phyloP scores from a whole-genome alignment of 35 echinoderm and acorn worm genomes.

The Patiria miniata region DNA sequence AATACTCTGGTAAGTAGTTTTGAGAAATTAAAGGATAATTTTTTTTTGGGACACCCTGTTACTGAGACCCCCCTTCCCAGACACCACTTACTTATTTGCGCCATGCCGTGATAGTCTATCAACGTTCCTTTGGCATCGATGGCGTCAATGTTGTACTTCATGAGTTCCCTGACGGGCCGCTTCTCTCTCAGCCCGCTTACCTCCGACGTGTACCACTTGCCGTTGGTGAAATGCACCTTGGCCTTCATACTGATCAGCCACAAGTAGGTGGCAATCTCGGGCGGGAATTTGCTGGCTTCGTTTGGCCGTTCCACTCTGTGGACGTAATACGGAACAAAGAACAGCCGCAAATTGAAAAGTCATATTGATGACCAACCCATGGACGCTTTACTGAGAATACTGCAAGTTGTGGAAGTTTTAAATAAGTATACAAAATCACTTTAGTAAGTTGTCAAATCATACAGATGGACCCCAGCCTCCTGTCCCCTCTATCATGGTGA shows the following conservation, averaged over 20 bases:
- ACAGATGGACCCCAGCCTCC: too few relatives aligned
- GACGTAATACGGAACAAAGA: background rate
- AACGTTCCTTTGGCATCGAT: constrained; percentile 71
- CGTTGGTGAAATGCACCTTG: constrained; percentile 74
- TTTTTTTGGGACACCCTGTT: too few relatives aligned
- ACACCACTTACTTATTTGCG: constrained; percentile 71
- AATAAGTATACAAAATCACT: background rate
- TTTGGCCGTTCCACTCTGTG: background rate
- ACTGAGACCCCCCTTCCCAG: too few relatives aligned
- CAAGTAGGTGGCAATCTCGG: constrained; percentile 50
- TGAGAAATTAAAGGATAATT: too few relatives aligned
- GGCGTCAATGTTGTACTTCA: constrained; percentile 45
- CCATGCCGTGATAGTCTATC: constrained; percentile 67
- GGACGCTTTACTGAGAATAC: background rate
- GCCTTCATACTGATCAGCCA: constrained; percentile 60
- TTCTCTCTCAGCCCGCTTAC: background rate
- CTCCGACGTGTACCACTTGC: constrained; percentile 57
- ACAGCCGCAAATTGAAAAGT: background rate
- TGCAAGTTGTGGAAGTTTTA: background rate
- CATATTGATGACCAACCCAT: background rate
- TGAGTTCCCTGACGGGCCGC: constrained; percentile 38
- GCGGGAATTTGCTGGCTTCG: background rate
- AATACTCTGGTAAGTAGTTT: too few relatives aligned
- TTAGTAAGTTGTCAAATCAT: background rate
- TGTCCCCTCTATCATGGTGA: too few relatives aligned